Conservation (phyloP, 1,140 invertebrate species). For the Dendroctonus ponderosae region DNA sequence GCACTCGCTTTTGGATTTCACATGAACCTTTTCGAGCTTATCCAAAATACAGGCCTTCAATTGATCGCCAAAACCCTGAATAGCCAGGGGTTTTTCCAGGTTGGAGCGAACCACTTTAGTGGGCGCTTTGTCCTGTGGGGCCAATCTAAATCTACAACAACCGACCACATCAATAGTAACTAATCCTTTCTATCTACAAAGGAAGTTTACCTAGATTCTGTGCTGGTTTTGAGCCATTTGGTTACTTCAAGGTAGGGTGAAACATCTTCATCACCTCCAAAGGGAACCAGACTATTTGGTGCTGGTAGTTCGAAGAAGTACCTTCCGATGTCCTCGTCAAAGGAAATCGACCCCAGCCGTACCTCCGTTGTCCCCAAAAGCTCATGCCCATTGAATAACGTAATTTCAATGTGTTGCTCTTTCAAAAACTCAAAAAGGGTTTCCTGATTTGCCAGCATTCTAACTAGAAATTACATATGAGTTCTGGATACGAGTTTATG, state of each 20-base stretch:
- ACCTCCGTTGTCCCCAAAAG: constrained; percentile 40
- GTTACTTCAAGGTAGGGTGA: constrained; percentile 30
- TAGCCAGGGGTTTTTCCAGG: background rate
- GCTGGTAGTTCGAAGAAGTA: constrained; percentile 40
- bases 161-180: background rate
- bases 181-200: background rate
- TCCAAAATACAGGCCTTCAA: constrained; percentile 9
- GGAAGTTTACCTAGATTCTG: constrained; percentile 6
- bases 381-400: constrained; percentile 40
- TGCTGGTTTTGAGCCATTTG: constrained; percentile 25
- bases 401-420: constrained; percentile 38
- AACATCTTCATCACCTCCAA: constrained; percentile 19
- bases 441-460: constrained; percentile 38
- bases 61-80: constrained; percentile 18
- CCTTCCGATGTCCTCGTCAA: constrained; percentile 17
- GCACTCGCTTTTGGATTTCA: constrained; percentile 25
- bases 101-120: background rate
- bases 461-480: constrained; percentile 27
- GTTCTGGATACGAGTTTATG: no score
- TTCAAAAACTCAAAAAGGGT: constrained; percentile 41
- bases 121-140: constrained; percentile 3
- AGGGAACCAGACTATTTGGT: constrained; percentile 36
- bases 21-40: constrained; percentile 22
- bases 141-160: background rate
- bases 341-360: constrained; percentile 31